These are phyloP conservation scores for Fragum fragum DNA, from an alignment of 2,888 invertebrate genomes.

Conservation along the genomic window DNA sequence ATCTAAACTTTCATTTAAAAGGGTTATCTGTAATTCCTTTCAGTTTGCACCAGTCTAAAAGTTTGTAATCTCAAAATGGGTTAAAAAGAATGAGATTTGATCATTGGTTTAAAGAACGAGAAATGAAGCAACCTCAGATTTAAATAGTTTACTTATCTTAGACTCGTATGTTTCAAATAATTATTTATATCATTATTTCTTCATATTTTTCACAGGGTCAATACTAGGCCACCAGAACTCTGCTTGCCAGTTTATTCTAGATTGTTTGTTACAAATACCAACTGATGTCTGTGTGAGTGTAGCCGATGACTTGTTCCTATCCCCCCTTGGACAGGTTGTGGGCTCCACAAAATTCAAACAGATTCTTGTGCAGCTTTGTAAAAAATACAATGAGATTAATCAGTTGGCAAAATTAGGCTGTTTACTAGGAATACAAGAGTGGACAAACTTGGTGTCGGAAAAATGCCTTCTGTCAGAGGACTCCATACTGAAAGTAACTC, in stretches of 20 bases:
- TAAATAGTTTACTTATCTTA: too few species aligned
- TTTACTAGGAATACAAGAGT: slow-evolving; percentile 82
- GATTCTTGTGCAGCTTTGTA: slow-evolving; percentile 73
- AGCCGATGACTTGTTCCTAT: slow-evolving; percentile 83
- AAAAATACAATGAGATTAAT: slow-evolving; percentile 59
- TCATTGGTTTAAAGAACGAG: too few species aligned
- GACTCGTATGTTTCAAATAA: too few species aligned
- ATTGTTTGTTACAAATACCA: slow-evolving; percentile 80
- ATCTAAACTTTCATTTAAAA: too few species aligned
- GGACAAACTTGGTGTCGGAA: slow-evolving; percentile 73
- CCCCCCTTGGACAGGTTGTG: slow-evolving; percentile 82
- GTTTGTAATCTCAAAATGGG: too few species aligned
- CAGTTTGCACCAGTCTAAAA: too few species aligned
- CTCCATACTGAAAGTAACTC: slow-evolving; percentile 60
- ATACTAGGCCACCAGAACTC: not conserved
- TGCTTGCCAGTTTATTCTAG: slow-evolving; percentile 75
- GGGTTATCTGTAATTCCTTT: too few species aligned
- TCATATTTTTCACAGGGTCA: not conserved
- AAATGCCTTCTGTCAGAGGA: slow-evolving; percentile 63
- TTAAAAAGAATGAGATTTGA: too few species aligned
- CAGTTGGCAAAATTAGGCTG: slow-evolving; percentile 80
- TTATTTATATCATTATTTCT: too few species aligned
- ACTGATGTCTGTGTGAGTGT: slow-evolving; percentile 76
- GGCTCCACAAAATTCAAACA: slow-evolving; percentile 83
- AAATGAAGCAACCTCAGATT: too few species aligned